Conservation (phyloP, 1,140 invertebrate genomes). For the Telenomus remus region DNA sequence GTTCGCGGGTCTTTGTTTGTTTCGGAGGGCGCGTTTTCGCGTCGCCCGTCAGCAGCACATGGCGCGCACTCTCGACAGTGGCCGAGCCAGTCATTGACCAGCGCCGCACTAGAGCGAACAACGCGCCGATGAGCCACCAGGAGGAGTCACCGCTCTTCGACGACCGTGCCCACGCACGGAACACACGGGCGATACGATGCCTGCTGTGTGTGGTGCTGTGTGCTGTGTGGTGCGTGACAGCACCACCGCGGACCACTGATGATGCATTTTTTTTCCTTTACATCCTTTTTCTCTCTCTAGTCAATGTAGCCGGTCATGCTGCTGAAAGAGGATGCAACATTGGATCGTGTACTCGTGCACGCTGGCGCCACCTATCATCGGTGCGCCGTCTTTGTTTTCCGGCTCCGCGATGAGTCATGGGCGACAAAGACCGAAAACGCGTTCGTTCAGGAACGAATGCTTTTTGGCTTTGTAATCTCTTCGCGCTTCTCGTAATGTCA, state of each 20-base stretch:
- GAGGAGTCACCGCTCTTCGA: not conserved
- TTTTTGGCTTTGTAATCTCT: too few relatives aligned
- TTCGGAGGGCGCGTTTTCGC: not conserved
- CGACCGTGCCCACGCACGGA: constrained; percentile 38
- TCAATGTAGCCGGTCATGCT: too few relatives aligned
- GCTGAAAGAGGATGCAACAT: too few relatives aligned
- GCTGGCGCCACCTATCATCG: too few relatives aligned
- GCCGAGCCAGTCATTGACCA: constrained; percentile 22
- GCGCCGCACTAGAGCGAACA: not conserved
- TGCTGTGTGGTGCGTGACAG: constrained; percentile 10
- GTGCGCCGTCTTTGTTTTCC: not conserved
- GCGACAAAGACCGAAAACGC: too few relatives aligned
- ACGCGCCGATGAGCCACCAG: constrained; percentile 9
- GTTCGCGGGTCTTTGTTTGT: not conserved
- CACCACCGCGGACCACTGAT: not conserved
- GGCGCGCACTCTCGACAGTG: not conserved
- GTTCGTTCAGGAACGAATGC: too few relatives aligned
- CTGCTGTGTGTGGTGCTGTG: too few relatives aligned
- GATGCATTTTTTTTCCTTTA: constrained; percentile 7
- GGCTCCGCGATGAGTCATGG: too few relatives aligned
- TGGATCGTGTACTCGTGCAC: too few relatives aligned
- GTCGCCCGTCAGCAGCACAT: constrained; percentile 1
- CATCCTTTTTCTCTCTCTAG: too few relatives aligned
- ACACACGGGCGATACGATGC: too few relatives aligned
- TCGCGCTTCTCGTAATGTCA: too few relatives aligned